Evolutionary conservation across 2,888 invertebrate genomes (phyloP), one percentile per base, ranked within the genome.

Genomic region (Drosophila stalkeri): DNA sequence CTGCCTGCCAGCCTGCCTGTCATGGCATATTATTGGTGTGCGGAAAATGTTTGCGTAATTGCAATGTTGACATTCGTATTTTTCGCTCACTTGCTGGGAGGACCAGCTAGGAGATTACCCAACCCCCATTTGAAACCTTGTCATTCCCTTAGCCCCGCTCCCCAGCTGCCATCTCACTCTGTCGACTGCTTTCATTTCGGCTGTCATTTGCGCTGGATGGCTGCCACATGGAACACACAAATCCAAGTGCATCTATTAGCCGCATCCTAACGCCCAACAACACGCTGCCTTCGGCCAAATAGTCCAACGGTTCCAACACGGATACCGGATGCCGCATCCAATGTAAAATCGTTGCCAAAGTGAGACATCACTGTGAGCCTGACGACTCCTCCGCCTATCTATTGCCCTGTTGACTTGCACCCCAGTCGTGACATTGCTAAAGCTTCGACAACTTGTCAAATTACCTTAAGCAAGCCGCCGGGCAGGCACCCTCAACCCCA

Each of bases 1-100:
- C 67, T 51, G 18, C 37, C 56, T 43, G 41, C 39, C 56, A 56
- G 88, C 61, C 55, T 37, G 61, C 68, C 83, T 90, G 90, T 91
- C 90, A 91, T 64, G 80, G 75, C 84, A 82, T 87, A 91, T 90
- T 89, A 91, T 90, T 91, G 90, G 91, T 91, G 90, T 90, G 89
- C 89, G 80, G 82, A 90, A 91, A 90, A 91, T 91, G 91, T 81
- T 90, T 86, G 89, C 90, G 86, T 90, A 90, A 91, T 90, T 90
- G 90, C 90, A 90, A 90, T 90, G 90, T 88, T 90, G 90, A 90
- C 90, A 90, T 90, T 90, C 90, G 90, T 82, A 89, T 89, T 90
- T 89, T 78, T 82, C 71, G 76, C 67, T 76, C 68, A 68, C 64
- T 69, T 59, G 67, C 55, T 49, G 47, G 55, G 23, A 27, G 54